Base-by-base conservation (phyloP, 2,797 vertebrate species). In the Lepus townsendii region DNA sequence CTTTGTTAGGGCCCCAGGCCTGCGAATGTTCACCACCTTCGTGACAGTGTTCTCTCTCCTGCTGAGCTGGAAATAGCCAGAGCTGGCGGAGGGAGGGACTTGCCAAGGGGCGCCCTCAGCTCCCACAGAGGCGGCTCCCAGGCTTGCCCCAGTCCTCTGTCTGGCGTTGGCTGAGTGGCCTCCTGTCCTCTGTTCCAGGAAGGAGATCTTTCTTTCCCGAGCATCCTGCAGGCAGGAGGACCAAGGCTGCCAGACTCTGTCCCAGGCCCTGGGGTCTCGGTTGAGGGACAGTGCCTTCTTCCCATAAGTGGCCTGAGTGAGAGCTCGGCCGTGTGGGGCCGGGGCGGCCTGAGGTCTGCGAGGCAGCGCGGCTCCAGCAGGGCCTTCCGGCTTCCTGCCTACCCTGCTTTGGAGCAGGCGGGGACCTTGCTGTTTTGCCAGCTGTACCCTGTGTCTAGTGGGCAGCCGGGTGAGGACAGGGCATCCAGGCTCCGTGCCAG, bases 11-110 rank as follows among this genome's bases (percentile, higher is more conserved):
- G 42, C 42, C 42, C 42, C 42, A 47, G 42, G 90, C 92, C 88
- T 86, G 93, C 97, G 97, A 98, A 97, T 97, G 97, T 98, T 98
- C 97, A 97, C 98, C 94, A 96, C 96, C 95, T 96, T 98, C 95
- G 95, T 97, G 97, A 96, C 93, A 96, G 42, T 96, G 96, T 97
- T 97, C 96, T 93, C 96, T 97, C 97, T 97, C 96, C 91, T 95
- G 96, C 96, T 42, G 0, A 95, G 90, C 96, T 98, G 97, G 98
- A 98, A 97, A 97, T 98, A 98, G 77, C 75, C 75, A 38, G 86
- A 4, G 42, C 12, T 71, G 3, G 54, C 16, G 20, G 30, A 72
- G 80, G 77, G 52, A 84, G 80, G 84, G 77, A 47, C 66, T 73
- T 92, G 57, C 71, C 8, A 24, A 4, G 30, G 76, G 69, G n/a